phyloP scores from a whole-genome alignment of 2,113 vertebrate genomes.

The Anhinga anhinga region DNA sequence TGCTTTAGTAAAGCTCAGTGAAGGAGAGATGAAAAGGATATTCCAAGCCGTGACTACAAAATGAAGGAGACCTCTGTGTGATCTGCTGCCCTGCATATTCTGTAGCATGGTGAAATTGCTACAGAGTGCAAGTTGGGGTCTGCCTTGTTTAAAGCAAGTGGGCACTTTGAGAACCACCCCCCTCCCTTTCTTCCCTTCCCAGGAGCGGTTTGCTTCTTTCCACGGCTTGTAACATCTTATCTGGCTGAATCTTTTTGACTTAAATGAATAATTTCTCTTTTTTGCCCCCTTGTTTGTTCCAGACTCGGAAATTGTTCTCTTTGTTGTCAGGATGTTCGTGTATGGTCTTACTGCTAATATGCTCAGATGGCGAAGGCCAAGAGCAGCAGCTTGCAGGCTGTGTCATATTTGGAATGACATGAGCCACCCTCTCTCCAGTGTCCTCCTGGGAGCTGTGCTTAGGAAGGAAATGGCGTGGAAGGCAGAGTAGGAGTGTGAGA shows the following conservation, averaged over 20 bases:
- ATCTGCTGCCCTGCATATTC: not conserved
- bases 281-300: not conserved
- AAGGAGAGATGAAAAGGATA: not conserved
- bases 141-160: not conserved
- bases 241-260: not conserved
- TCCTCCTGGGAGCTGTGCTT: conserved; percentile 9
- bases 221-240: not conserved
- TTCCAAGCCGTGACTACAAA: not conserved
- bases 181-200: not conserved
- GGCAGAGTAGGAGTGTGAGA: not conserved
- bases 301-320: not conserved
- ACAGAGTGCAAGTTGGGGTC: not conserved
- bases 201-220: not conserved
- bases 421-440: not conserved
- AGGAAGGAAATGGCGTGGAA: not conserved
- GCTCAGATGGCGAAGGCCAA: not conserved
- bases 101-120: not conserved
- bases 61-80: not conserved
- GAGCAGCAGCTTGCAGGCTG: not conserved
- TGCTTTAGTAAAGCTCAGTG: not conserved
- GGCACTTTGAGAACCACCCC: not conserved
- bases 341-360: not conserved
- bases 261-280: not conserved
- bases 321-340: not conserved
- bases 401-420: not conserved